Conservation (phyloP, 2,113 vertebrate species). For the Gila orcuttii region DNA sequence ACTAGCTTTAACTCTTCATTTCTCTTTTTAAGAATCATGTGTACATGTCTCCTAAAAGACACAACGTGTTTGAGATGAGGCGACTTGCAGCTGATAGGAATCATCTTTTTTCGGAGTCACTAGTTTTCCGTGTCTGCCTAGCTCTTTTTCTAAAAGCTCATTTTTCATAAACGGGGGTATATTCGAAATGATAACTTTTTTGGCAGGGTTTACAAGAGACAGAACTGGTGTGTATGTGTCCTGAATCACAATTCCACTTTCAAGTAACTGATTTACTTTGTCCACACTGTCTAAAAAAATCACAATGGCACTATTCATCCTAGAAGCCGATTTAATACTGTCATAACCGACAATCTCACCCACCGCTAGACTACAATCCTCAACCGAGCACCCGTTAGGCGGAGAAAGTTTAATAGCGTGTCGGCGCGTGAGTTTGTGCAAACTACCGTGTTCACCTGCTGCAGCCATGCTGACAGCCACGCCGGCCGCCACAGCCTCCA, state of each 20-base stretch:
- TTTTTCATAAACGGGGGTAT: not conserved
- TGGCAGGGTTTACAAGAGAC: not conserved
- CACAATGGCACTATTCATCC: not conserved
- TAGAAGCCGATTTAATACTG: not conserved
- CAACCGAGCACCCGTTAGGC: not conserved
- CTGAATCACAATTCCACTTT: not conserved
- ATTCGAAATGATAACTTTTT: not conserved
- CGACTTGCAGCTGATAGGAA: not conserved
- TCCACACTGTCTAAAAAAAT: not conserved
- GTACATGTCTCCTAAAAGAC: too few relatives aligned
- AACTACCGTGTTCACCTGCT: too few relatives aligned
- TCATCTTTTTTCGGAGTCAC: not conserved
- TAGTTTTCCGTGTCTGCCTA: not conserved
- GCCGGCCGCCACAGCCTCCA: too few relatives aligned
- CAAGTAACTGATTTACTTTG: not conserved
- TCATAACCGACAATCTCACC: not conserved
- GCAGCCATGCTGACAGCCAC: too few relatives aligned
- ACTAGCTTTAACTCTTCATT: too few relatives aligned
- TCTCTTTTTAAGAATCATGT: too few relatives aligned
- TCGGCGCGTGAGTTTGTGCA: too few relatives aligned
- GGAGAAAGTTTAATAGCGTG: not conserved
- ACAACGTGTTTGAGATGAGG: too few relatives aligned
- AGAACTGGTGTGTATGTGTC: not conserved
- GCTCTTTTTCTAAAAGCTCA: not conserved
- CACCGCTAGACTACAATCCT: not conserved